Evolutionary conservation across 37 sponge, comb jelly and placozoan species (phyloP), one percentile per base, ranked within the genome.

Genomic region (Tethya wilhelma): DNA sequence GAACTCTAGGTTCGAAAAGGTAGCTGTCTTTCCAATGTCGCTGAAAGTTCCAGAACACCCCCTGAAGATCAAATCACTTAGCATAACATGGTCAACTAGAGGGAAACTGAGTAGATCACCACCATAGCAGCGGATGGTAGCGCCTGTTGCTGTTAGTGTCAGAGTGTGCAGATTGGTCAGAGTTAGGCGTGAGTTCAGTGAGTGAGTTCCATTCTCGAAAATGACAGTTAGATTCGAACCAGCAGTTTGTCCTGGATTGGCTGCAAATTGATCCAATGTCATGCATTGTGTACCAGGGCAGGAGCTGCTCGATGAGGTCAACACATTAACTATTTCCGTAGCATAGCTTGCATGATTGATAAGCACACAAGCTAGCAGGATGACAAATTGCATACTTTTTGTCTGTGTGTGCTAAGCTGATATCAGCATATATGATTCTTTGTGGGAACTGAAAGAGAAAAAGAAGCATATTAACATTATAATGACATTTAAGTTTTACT

Each of bases 181-280:
- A 9, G 53, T 49, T 14, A 9, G 14, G 53, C 9, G 53, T 49
- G 53, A 49, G 14, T 14, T 49, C 14, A 49, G 53, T 14, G 14
- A 19, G 53, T 49, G 53, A 49, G 53, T 49, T 49, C 53, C 53
- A 49, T 49, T 49, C 14, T 49, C 53, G 53, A 49, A 49, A 49
- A 49, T 14, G 14, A 49, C 53, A 49, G 53, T 49, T 9, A 49
- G 53, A 49, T 49, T 49, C 14, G 53, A 49, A 14, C 53, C 53
- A 49, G 53, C 53, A 49, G 53, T 49, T 9, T 49, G 53, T 49
- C 53, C 53, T 49, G 53, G 53, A 49, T 49, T 49, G 53, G 53
- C 53, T 19, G 53, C 53, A 49, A 49, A 49, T 14, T 49, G 53
- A 14, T 49, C 53, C 53, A 49, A 14, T 49, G 53, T 49, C 53